These are phyloP conservation scores for Pitta sordida DNA, from an alignment of 2,113 vertebrate species.

Conservation along the genomic window DNA sequence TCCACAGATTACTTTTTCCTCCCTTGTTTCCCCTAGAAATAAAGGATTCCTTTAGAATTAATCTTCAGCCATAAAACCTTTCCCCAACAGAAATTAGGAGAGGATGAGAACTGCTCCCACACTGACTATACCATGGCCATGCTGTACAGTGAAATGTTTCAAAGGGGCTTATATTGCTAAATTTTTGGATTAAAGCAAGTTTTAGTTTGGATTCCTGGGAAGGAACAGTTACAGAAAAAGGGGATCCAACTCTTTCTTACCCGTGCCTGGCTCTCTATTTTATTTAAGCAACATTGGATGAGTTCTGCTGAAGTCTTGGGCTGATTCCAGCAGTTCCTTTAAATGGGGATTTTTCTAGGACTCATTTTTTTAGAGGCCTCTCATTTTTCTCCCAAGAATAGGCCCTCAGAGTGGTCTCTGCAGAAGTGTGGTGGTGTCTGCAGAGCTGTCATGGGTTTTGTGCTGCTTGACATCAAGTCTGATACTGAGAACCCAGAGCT, in stretches of 20 bases:
- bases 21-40: neutral
- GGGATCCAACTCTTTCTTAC: neutral
- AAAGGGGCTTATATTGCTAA: neutral
- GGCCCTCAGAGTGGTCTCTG: neutral
- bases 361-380: neutral
- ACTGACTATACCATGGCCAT: accelerated
- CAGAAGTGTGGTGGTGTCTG: no score
- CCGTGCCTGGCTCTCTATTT: neutral
- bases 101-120: neutral
- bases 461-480: neutral
- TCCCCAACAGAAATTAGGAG: neutral
- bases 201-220: neutral
- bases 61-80: neutral
- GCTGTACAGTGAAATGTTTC: neutral
- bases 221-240: neutral
- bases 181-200: neutral
- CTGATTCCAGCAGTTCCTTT: neutral
- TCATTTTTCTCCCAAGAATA: neutral
- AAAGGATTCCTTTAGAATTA: neutral
- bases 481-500: neutral
- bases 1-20: neutral
- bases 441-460: neutral
- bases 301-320: neutral
- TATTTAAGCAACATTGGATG: neutral
- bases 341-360: neutral